A percentile compares a stretch with the other conserved stretches of the same genome.
Evolutionary conservation across 2,113 vertebrate genomes (phyloP).

Genomic region (Charina bottae): DNA sequence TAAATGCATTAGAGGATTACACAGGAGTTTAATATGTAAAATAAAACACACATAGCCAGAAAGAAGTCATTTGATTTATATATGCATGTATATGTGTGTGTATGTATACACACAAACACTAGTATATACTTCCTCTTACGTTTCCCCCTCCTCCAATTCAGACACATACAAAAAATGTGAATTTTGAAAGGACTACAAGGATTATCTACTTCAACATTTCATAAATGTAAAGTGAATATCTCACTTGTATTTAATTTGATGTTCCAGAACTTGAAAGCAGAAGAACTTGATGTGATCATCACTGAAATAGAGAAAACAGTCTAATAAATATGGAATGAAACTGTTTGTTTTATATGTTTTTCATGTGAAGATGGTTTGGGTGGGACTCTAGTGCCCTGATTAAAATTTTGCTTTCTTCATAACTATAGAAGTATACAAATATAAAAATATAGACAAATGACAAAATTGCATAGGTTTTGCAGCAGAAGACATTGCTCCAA

Average conservation of each 20-base stretch:
- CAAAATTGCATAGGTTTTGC: neutral
- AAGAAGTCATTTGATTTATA: neutral
- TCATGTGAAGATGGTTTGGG: neutral
- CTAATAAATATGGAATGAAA: conserved; percentile 38
- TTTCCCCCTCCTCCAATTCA: neutral
- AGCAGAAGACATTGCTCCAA: neutral
- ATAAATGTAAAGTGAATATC: conserved; percentile 40
- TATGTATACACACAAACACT: neutral
- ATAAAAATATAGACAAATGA: neutral
- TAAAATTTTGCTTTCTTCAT: neutral
- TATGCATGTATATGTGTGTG: neutral
- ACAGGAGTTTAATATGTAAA: neutral
- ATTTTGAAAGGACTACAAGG: neutral
- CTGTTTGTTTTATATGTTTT: neutral
- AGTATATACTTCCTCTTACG: neutral
- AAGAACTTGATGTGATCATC: conserved; percentile 99
- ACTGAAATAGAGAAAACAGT: conserved; percentile 71
- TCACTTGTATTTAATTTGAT: conserved; percentile 97
- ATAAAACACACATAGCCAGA: neutral
- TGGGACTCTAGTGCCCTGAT: neutral
- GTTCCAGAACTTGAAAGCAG: conserved; percentile 98
- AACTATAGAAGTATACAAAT: neutral
- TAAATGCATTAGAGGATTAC: neutral
- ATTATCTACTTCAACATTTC: neutral
- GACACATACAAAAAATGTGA: neutral